phyloP scores from a whole-genome alignment of 2,113 vertebrate species.

The Marcusenius ussheri region DNA sequence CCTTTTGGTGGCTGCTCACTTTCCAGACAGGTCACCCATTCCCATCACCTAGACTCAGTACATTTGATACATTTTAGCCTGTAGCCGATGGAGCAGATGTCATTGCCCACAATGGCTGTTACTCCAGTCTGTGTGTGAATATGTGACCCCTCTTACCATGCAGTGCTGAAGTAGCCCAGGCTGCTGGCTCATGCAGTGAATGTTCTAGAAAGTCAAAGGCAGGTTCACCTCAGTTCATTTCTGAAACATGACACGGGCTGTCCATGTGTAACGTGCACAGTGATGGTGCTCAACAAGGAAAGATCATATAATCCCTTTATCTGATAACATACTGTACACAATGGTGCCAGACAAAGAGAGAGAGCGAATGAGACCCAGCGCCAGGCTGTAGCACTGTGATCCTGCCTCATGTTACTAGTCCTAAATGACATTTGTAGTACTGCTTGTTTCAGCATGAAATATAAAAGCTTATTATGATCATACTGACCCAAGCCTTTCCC shows the following conservation, averaged over 20 bases:
- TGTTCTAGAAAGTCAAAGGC: conserved; percentile 11
- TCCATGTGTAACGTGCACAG: conserved; percentile 18
- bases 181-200: not conserved
- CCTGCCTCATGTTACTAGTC: conserved; percentile 15
- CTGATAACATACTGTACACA: conserved; percentile 22
- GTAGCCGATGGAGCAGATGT: not conserved
- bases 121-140: not conserved
- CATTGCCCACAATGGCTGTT: not conserved
- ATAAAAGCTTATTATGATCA: not conserved
- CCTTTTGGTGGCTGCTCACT: not conserved
- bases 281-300: not conserved
- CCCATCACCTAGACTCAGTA: not conserved
- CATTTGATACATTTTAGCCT: not conserved
- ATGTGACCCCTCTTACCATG: not conserved
- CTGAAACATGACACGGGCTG: conserved; percentile 15
- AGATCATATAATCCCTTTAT: conserved; percentile 25
- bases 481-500: not conserved
- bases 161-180: not conserved
- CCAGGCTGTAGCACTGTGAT: conserved; percentile 3
- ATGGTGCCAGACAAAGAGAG: not conserved
- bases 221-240: conserved; percentile 22
- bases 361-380: not conserved
- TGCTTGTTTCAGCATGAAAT: not conserved
- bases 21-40: not conserved
- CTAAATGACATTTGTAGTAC: not conserved